Evolutionary conservation across 2,888 invertebrate genomes (phyloP).

Genomic region (Pyralis farinalis): DNA sequence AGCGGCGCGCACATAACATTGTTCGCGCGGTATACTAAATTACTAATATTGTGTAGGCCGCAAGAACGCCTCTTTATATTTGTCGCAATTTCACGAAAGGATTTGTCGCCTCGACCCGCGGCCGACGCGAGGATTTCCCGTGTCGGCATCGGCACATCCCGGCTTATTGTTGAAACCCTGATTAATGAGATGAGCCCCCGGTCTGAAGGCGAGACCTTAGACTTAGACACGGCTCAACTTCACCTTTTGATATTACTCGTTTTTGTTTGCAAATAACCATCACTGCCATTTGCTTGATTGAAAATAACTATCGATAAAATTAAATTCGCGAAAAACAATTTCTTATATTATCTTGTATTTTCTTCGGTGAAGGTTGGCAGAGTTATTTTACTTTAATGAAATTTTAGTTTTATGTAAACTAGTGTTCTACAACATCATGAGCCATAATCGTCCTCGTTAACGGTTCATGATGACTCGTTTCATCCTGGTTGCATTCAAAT

Average conservation of each 20-base stretch:
- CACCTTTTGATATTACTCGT: constrained; percentile 28
- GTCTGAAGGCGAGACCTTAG: constrained; percentile 30
- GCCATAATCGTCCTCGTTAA: too few species aligned
- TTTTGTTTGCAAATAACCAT: constrained; percentile 5
- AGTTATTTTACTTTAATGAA: too few species aligned
- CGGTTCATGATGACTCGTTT: too few species aligned
- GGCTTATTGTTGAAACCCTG: constrained; percentile 71
- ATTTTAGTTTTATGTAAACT: too few species aligned
- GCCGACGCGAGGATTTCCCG: constrained; percentile 58
- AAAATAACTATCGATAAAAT: too few species aligned
- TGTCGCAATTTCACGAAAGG: constrained; percentile 63
- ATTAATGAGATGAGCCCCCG: constrained; percentile 68
- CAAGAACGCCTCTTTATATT: constrained; percentile 46
- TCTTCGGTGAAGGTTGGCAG: too few species aligned
- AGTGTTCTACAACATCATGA: too few species aligned
- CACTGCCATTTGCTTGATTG: too few species aligned
- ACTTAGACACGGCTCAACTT: constrained; percentile 29
- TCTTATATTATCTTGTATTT: too few species aligned
- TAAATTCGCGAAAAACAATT: too few species aligned
- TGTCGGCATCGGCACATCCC: constrained; percentile 71
- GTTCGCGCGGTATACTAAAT: constrained; percentile 10
- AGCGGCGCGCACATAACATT: not conserved
- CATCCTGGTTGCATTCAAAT: too few species aligned
- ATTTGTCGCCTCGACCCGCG: constrained; percentile 56
- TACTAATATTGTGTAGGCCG: constrained; percentile 26